phyloP scores from a whole-genome alignment of 2,113 vertebrate genomes.

The Rissa tridactyla region DNA sequence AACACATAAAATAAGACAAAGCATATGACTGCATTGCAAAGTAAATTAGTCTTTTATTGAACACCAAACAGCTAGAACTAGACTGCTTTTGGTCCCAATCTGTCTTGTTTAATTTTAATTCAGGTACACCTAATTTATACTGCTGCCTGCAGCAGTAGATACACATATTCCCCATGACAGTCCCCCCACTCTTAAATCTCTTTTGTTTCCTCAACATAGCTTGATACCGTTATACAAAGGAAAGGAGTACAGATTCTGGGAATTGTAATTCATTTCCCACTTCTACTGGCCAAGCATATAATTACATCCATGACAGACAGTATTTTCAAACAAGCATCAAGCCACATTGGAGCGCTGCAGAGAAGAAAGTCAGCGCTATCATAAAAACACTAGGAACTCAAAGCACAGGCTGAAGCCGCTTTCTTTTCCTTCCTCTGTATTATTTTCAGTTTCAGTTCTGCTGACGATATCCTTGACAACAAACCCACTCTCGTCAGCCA shows the following conservation, averaged over 20 bases:
- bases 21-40: not conserved
- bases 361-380: not conserved
- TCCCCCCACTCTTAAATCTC: not conserved
- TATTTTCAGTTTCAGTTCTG: slow-evolving; percentile 24
- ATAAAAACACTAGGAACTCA: not conserved
- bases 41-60: not conserved
- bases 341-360: not conserved
- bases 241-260: not conserved
- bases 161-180: not conserved
- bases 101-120: not conserved
- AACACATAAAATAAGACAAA: not conserved
- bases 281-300: not conserved
- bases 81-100: not conserved
- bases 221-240: not conserved
- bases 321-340: not conserved
- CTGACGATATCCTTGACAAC: not conserved
- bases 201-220: not conserved
- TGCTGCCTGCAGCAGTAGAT: not conserved
- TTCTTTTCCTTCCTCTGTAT: not conserved
- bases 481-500: not conserved
- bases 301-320: not conserved
- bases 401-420: not conserved
- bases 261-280: not conserved
- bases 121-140: not conserved
- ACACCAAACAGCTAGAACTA: not conserved